Evolutionary conservation across 2,797 vertebrate species (phyloP), one percentile per base, ranked within the genome.

Genomic region (Diplodus puntazzo): DNA sequence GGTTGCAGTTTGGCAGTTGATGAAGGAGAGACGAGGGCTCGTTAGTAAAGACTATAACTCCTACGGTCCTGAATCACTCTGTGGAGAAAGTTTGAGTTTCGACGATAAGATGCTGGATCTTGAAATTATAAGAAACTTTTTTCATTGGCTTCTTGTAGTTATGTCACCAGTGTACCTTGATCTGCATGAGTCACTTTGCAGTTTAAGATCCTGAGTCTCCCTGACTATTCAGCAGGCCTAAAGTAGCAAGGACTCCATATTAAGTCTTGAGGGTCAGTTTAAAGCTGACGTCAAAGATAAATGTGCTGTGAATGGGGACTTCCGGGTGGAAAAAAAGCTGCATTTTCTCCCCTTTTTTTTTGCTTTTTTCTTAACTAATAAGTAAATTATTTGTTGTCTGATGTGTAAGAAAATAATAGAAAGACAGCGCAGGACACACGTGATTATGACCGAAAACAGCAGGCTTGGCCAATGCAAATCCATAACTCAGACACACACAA

Each of bases 401-500:
- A 50, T 21, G 1, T 12, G n/a, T 17, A 1, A 16, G 11, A 25
- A 21, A 23, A 58, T 46, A 1, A 4, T 17, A 23, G 12, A 55
- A 46, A 46, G 42, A 55, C 11, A 13, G 34, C n/a, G 42, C 17
- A 30, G 18, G 1, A 8, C 14, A 27, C 30, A 50, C 0, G 65
- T 5, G 58, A 73, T 46, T 27, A 27, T 25, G 48, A 62, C 68
- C 58, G 48, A 48, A 67, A 81, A 42, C 68, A 42, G 53, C 77
- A 20, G 7, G 80, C 60, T 69, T 17, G 27, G 53, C 50, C 5
- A 53, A 84, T 63, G 75, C 69, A 79, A 84, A 89, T 82, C 85
- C 80, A 85, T 80, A 77, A 87, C 53, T 81, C 82, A 17, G 54
- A 42, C 81, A 1, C 65, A 39, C 52, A 34, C 81, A 2, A 66